Conservation (phyloP, 2,113 vertebrate genomes). For the Sebastes fasciatus region DNA sequence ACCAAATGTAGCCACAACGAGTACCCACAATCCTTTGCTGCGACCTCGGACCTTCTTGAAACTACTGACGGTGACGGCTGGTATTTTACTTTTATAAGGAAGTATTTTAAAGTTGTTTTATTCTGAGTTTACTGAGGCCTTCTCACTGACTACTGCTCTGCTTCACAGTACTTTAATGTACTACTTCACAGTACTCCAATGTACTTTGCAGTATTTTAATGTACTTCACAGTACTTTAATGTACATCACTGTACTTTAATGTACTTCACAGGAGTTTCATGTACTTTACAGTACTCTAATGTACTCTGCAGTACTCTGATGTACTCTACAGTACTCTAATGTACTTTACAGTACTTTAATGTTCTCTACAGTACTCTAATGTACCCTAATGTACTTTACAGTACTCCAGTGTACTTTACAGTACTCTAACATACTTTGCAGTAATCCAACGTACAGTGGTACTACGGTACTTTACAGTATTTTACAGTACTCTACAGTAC, state of each 20-base stretch:
- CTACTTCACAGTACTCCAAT: not conserved
- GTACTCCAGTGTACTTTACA: not conserved
- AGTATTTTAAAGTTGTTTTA: conserved; percentile 15
- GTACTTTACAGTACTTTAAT: not conserved
- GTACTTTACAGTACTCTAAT: not conserved
- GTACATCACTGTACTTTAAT: not conserved
- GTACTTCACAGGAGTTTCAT: not conserved
- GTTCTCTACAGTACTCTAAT: not conserved
- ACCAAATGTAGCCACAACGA: conserved; percentile 46
- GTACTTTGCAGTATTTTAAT: not conserved
- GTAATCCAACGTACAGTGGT: not conserved
- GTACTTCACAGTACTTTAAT: not conserved
- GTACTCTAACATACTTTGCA: not conserved
- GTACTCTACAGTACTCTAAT: not conserved
- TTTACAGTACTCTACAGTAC: no score
- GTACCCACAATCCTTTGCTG: conserved; percentile 65
- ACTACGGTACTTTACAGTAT: no score
- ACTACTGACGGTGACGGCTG: conserved; percentile 51
- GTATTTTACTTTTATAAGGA: not conserved
- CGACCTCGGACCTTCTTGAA: conserved; percentile 48
- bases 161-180: not conserved
- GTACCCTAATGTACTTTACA: not conserved
- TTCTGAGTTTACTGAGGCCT: conserved; percentile 51
- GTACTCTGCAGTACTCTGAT: not conserved
- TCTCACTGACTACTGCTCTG: conserved; percentile 17